A percentile compares a stretch with the other conserved stretches of the same genome.
These are phyloP conservation scores for Tiaroga cobitis DNA, from an alignment of 2,797 vertebrate genomes.

Conservation along the genomic window DNA sequence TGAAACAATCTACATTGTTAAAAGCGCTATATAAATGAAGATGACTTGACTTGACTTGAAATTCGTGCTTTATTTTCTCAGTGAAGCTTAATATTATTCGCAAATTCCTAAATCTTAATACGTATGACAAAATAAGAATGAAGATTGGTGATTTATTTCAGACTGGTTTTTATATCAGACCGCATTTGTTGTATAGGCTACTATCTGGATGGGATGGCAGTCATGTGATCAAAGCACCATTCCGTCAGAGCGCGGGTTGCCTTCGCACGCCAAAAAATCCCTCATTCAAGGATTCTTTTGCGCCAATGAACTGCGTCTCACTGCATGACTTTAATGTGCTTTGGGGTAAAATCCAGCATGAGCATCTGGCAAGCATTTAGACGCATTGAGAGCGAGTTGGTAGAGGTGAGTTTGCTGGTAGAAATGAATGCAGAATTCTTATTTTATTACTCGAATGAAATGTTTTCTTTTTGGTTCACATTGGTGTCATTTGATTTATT, in stretches of 20 bases:
- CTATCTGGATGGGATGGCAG: slow-evolving; percentile 53
- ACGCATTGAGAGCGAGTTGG: slow-evolving; percentile 63
- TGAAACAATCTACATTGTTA: too few relatives aligned
- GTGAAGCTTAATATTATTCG: neutral
- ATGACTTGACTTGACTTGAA: too few relatives aligned
- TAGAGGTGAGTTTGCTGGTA: slow-evolving; percentile 62
- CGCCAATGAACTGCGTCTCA: neutral
- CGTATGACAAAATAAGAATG: neutral
- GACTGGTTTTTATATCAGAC: neutral
- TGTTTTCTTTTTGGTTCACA: neutral
- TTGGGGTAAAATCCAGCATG: neutral
- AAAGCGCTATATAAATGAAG: too few relatives aligned
- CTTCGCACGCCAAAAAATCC: slow-evolving; percentile 32
- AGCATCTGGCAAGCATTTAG: slow-evolving; percentile 57
- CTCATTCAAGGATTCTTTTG: slow-evolving; percentile 7
- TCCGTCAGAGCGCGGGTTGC: slow-evolving; percentile 62
- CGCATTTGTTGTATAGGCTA: slow-evolving; percentile 40
- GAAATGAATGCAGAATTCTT: slow-evolving; percentile 27
- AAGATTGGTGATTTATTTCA: neutral
- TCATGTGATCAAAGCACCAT: slow-evolving; percentile 55
- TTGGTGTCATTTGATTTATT: neutral
- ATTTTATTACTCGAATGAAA: neutral
- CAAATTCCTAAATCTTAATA: neutral
- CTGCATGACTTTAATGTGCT: neutral
- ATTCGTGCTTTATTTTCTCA: neutral